Evolutionary conservation across 2,888 invertebrate species (phyloP), one percentile per base, ranked within the genome.

Genomic region (Brachyopa scutellaris): DNA sequence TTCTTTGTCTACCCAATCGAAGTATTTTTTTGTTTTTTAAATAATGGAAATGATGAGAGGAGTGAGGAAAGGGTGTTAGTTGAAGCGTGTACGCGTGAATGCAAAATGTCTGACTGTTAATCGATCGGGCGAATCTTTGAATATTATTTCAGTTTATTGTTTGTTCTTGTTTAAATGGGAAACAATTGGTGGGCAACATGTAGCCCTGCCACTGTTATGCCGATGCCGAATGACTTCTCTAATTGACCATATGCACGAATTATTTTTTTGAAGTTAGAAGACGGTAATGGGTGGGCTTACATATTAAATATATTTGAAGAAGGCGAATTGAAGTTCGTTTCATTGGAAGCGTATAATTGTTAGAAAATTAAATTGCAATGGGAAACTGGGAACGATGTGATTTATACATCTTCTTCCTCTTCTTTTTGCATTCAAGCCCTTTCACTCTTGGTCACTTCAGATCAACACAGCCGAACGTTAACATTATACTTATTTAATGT

Each of bases 161-260:
- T 69, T 53, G 61, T 47, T 62, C 31, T 59, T 51, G 49, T 8
- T 66, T 51, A 36, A 76, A 45, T 64, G 62, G 57, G 7, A 70
- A 76, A 57, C 64, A 66, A 70, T 69, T 76, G 70, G 57, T 61
- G 66, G 66, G 70, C 59, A 61, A 70, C 38, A 49, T 77, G 64
- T 70, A 70, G 57, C 64, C 70, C 17, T 45, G 31, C 1, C 59
- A 51, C 77, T 82, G 59, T 77, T 77, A 13, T 61, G 33, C n/a
- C 53, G 9, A n/a, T n/a, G 13, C 26, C 53, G 9, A 49, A 66
- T 72, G 77, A 53, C 59, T 77, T 66, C 78, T 83, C 72, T 83
- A 83, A 83, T 83, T 83, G 83, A 83, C 83, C 83, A 83, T 83
- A 78, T 83, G 83, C 83, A 83, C 17, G 62, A 78, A 78, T 83